Base-by-base conservation (phyloP, 2,888 invertebrate genomes). In the Bursaphelenchus okinawaensis region DNA sequence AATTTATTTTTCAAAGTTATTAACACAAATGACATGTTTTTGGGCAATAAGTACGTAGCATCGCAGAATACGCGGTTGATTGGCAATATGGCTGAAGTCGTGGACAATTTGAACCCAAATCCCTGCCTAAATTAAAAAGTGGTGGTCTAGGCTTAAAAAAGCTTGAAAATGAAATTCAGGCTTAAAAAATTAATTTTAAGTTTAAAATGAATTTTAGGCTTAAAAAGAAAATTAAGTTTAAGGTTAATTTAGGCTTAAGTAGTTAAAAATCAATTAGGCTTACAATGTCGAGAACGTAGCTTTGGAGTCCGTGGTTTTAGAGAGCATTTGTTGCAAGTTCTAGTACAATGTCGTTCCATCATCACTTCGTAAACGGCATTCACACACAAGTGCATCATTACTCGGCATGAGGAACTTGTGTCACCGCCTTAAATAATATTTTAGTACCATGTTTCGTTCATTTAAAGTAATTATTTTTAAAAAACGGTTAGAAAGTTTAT, bases 321-420 rank as follows among this genome's bases (percentile, higher is more conserved):
- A 40, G 54, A 24, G 54, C 54, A 54, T 54, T 54, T 54, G 19
- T 24, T 24, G 7, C 54, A 54, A 12, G 54, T 54, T 4, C 54
- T 1, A 2, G 9, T 31, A 19, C 57, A 57, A 22, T 57, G 27
- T 6, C 12, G 9, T n/a, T 20, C 27, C 57, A 60, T 57, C 20
- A 60, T 58, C 3, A 52, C 20, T 28, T 59, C 22, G 55, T 61
- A 61, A 26, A 61, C 29, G 29, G 56, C 26, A 22, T 61, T 59
- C 27, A 26, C 9, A 27, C 61, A 61, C 22, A 61, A 12, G 20
- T 61, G 59, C 12, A 16, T 9, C 24, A 61, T 60, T 57, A 12
- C 20, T 2, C 19, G 24, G 24, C 61, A 61, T 2, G 59, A 61
- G 19, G 52, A 9, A 16, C 19, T 23, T 3, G 24, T n/a, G 22